Evolutionary conservation across 2,797 vertebrate species (phyloP).

Genomic region (Sebastes taczanowskii): DNA sequence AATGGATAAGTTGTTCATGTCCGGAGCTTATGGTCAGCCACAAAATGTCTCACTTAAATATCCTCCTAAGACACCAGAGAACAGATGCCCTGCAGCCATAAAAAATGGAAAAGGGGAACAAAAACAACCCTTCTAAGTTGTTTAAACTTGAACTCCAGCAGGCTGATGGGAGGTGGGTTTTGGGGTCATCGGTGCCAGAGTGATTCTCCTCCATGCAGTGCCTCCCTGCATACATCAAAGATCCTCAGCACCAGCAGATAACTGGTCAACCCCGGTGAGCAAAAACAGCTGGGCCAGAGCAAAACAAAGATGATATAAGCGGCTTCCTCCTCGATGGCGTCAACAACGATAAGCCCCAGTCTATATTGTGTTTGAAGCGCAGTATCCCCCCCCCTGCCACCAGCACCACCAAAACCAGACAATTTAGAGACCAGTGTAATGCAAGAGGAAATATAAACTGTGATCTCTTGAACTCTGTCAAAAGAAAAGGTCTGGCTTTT

Average conservation of each 20-base stretch:
- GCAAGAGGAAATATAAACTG: conserved; percentile 75
- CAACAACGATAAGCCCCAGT: conserved; percentile 58
- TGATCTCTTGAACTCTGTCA: conserved; percentile 77
- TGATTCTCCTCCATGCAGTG: conserved; percentile 26
- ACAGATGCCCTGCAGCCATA: conserved; percentile 33
- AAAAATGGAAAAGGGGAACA: conserved; percentile 29
- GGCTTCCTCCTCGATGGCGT: conserved; percentile 55
- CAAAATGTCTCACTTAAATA: conserved; percentile 39
- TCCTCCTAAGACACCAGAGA: conserved; percentile 41
- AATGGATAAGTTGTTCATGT: conserved; percentile 5
- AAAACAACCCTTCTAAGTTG: conserved; percentile 64
- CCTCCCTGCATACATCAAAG: conserved; percentile 71
- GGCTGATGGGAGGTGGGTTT: conserved; percentile 63
- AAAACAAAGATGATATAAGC: conserved; percentile 81
- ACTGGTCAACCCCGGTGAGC: conserved; percentile 49
- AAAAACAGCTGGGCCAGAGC: conserved; percentile 73
- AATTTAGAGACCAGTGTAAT: conserved; percentile 68
- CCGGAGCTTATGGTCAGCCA: conserved; percentile 12
- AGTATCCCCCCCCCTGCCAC: background rate
- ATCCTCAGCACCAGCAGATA: conserved; percentile 67
- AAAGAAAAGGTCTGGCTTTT: conserved; percentile 69
- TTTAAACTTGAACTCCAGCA: conserved; percentile 77
- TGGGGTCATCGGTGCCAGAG: conserved; percentile 48
- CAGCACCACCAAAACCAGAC: conserved; percentile 55
- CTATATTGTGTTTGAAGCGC: conserved; percentile 59